phyloP scores from a whole-genome alignment of 2,888 invertebrate species.

The Oasisia sp. region DNA sequence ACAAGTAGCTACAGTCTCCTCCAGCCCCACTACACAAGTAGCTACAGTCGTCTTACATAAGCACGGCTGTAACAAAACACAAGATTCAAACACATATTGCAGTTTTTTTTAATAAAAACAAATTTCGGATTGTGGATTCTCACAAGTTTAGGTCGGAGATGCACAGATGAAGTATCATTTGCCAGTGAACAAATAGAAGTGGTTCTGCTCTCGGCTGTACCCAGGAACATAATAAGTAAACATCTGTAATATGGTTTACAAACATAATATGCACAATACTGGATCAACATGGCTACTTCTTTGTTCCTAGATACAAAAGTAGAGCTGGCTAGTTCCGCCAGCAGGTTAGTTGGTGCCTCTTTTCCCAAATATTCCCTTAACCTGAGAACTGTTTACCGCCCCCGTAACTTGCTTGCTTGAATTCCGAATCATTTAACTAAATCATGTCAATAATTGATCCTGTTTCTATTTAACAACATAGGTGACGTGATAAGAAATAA shows the following conservation, averaged over 20 bases:
- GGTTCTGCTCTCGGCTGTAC: not conserved
- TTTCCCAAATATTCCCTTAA: not conserved
- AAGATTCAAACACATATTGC: not conserved
- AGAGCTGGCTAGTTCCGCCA: not conserved
- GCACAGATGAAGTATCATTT: not conserved
- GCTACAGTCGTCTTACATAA: too few species aligned
- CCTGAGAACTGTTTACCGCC: not conserved
- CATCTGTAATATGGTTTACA: not conserved
- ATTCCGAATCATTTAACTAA: not conserved
- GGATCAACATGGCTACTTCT: not conserved
- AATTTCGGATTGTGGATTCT: not conserved
- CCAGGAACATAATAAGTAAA: conserved; percentile 5
- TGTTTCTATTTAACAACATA: not conserved
- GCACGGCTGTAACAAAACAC: not conserved
- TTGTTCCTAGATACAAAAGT: not conserved
- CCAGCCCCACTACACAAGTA: too few species aligned
- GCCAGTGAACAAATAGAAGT: not conserved
- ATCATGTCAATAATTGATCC: not conserved
- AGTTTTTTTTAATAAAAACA: not conserved
- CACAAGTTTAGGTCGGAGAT: not conserved
- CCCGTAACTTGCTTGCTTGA: not conserved
- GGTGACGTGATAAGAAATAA: not conserved
- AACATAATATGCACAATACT: not conserved
- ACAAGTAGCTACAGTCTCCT: too few species aligned
- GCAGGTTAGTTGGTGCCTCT: not conserved